phyloP scores from a whole-genome alignment of 2,113 vertebrate genomes.

The Rattus norvegicus region DNA sequence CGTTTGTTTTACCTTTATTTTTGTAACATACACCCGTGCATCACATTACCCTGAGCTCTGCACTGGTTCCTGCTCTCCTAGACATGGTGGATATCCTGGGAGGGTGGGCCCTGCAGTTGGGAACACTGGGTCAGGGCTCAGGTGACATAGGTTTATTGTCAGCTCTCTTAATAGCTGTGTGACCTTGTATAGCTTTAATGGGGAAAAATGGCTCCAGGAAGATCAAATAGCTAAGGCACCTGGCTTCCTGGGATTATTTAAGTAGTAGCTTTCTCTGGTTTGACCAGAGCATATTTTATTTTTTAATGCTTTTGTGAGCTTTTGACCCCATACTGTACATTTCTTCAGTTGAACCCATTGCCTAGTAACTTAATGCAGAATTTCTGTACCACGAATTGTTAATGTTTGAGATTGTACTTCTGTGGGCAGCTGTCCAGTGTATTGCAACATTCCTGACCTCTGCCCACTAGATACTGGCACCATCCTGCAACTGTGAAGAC shows the following conservation, averaged over 20 bases:
- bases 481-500: no score
- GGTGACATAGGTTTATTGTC: not conserved
- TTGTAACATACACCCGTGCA: accelerated
- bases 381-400: not conserved
- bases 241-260: not conserved
- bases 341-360: not conserved
- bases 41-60: not conserved
- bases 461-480: not conserved
- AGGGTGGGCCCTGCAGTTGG: not conserved
- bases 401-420: not conserved
- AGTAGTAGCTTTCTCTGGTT: not conserved
- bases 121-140: not conserved
- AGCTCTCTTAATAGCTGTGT: not conserved
- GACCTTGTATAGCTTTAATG: not conserved
- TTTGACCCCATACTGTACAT: not conserved
- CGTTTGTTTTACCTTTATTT: accelerated
- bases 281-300: not conserved
- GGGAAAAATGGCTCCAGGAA: not conserved
- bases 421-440: not conserved
- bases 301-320: not conserved
- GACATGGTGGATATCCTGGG: not conserved
- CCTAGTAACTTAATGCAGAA: not conserved
- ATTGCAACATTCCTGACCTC: not conserved
- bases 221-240: not conserved
- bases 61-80: not conserved